phyloP scores from a whole-genome alignment of 2,888 invertebrate species.

The Ashinkailepas kermadecensis region DNA sequence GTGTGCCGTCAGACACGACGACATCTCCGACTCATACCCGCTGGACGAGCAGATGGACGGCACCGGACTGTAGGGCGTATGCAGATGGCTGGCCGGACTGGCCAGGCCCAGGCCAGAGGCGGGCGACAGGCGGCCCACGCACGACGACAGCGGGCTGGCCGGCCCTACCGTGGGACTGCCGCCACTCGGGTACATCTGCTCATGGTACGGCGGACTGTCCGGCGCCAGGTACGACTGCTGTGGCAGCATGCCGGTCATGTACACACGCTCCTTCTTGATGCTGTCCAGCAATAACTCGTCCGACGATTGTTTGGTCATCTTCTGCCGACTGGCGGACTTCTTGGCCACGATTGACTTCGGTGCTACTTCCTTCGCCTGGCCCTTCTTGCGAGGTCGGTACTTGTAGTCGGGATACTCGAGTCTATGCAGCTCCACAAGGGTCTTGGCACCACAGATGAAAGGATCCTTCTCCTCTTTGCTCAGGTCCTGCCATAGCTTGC shows the following conservation, averaged over 20 bases:
- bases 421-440: constrained; percentile 24
- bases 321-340: not conserved
- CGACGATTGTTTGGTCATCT: too few relatives aligned
- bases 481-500: constrained; percentile 26
- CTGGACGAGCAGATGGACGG: constrained; percentile 12
- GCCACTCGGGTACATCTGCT: not conserved
- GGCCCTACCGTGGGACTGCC: not conserved
- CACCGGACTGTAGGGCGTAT: constrained; percentile 19
- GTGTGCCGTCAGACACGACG: not conserved
- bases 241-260: too few relatives aligned
- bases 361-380: not conserved
- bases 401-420: constrained; percentile 28
- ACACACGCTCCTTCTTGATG: too few relatives aligned
- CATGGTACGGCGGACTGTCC: not conserved
- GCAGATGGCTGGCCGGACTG: constrained; percentile 5
- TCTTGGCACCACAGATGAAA: constrained; percentile 27
- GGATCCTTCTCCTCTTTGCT: constrained; percentile 24
- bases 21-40: constrained; percentile 9
- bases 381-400: constrained; percentile 28
- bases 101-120: not conserved
- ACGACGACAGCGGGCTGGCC: not conserved
- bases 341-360: not conserved
- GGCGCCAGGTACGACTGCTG: not conserved
- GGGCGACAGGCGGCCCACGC: constrained; percentile 1
- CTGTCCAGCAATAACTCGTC: too few relatives aligned